Percentiles rank a stretch among this genome's conserved stretches.
These are phyloP conservation scores for Adineta ricciae DNA, from an alignment of 2,888 invertebrate genomes.

Conservation along the genomic window DNA sequence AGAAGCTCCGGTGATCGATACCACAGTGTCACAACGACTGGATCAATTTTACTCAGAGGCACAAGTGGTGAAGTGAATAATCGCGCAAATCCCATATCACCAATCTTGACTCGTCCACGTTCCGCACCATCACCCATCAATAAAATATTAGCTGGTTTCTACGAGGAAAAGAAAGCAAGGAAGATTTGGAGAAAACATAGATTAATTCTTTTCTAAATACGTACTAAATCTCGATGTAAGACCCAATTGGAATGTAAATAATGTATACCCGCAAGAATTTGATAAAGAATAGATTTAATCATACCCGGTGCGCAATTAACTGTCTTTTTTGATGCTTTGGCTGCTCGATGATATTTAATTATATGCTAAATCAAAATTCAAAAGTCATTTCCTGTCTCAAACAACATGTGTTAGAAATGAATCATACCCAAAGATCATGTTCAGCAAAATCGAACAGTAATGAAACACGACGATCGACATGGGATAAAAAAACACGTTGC, in stretches of 20 bases:
- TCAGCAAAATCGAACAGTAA: slow-evolving; percentile 94
- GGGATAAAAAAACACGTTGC: slow-evolving; percentile 88
- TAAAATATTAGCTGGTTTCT: slow-evolving; percentile 93
- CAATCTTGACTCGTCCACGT: slow-evolving; percentile 89
- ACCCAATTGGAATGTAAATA: slow-evolving; percentile 99
- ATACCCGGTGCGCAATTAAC: slow-evolving; percentile 79
- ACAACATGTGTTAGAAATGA: neutral
- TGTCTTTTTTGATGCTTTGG: slow-evolving; percentile 89
- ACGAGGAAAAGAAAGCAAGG: neutral
- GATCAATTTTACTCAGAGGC: slow-evolving; percentile 85
- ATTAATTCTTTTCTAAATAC: slow-evolving; percentile 37
- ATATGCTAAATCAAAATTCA: slow-evolving; percentile 79
- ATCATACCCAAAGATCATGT: slow-evolving; percentile 81
- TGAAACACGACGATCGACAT: slow-evolving; percentile 91
- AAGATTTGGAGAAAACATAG: neutral
- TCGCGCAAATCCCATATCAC: slow-evolving; percentile 97
- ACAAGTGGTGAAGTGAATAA: slow-evolving; percentile 93
- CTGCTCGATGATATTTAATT: slow-evolving; percentile 92
- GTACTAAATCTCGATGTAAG: slow-evolving; percentile 83
- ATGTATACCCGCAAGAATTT: slow-evolving; percentile 94
- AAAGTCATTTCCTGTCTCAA: too few species aligned
- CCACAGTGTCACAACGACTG: slow-evolving; percentile 99
- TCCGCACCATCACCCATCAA: slow-evolving; percentile 98
- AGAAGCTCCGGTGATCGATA: slow-evolving; percentile 91
- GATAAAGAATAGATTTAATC: slow-evolving; percentile 85